Conservation (phyloP, 2,888 invertebrate genomes). For the Metopia argyrocephala region DNA sequence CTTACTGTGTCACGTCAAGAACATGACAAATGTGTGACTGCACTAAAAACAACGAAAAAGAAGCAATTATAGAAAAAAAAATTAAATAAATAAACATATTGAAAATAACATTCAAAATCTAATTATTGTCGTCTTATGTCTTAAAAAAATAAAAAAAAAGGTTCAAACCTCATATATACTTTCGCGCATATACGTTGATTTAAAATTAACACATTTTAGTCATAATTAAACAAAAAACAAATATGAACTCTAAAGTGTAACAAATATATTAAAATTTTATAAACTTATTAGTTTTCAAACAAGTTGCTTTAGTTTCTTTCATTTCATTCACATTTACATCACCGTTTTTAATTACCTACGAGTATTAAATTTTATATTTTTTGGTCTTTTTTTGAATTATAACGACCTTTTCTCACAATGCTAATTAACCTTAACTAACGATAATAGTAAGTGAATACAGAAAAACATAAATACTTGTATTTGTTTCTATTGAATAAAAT, state of each 20-base stretch:
- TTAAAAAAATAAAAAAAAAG: too few relatives aligned
- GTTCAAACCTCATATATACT: too few relatives aligned
- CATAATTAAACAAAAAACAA: background rate
- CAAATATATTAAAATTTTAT: background rate
- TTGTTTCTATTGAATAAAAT: background rate
- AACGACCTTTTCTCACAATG: slow-evolving; percentile 42
- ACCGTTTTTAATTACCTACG: background rate
- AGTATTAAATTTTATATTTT: background rate
- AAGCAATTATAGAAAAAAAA: too few relatives aligned
- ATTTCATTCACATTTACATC: background rate
- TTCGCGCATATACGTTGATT: too few relatives aligned
- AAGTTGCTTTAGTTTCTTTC: background rate
- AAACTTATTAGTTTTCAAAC: slow-evolving; percentile 5
- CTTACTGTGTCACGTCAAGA: slow-evolving; percentile 9
- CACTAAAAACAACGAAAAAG: background rate
- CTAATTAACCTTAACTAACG: slow-evolving; percentile 40
- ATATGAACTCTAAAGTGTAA: background rate
- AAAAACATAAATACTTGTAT: background rate
- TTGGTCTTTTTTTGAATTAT: slow-evolving; percentile 40
- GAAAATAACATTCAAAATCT: too few relatives aligned
- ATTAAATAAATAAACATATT: too few relatives aligned
- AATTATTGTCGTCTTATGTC: too few relatives aligned
- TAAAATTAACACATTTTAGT: slow-evolving; percentile 50
- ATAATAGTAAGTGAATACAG: background rate
- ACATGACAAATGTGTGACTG: slow-evolving; percentile 1